phyloP scores from a whole-genome alignment of 2,888 invertebrate genomes.

The Druceiella hillmani region DNA sequence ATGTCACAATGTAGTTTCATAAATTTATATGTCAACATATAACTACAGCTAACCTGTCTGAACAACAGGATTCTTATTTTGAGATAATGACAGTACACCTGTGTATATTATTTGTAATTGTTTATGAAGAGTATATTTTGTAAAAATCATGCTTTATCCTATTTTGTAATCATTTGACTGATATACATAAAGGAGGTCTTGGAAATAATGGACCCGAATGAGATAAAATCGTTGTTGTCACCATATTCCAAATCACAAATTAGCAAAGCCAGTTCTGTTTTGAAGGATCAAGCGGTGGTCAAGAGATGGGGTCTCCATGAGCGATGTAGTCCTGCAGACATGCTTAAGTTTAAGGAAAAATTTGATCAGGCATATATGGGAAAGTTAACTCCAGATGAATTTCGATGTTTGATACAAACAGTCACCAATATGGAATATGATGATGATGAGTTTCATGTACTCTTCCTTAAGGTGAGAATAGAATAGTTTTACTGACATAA shows the following conservation, averaged over 20 bases:
- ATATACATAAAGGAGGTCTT: too few relatives aligned
- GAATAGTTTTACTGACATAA: slow-evolving; percentile 6
- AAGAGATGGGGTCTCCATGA: slow-evolving; percentile 37
- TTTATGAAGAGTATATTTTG: too few relatives aligned
- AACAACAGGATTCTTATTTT: too few relatives aligned
- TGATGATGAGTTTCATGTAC: slow-evolving; percentile 54
- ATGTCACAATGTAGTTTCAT: too few relatives aligned
- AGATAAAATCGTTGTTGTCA: slow-evolving; percentile 34
- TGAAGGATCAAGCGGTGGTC: too few relatives aligned
- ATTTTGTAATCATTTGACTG: too few relatives aligned
- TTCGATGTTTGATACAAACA: slow-evolving; percentile 37
- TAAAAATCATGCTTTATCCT: too few relatives aligned
- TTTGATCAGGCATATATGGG: slow-evolving; percentile 41
- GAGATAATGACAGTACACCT: too few relatives aligned
- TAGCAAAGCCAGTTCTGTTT: slow-evolving; percentile 29
- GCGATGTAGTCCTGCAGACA: slow-evolving; percentile 38
- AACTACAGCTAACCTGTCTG: too few relatives aligned
- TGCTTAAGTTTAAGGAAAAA: slow-evolving; percentile 41
- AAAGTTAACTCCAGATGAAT: slow-evolving; percentile 37
- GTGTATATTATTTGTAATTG: too few relatives aligned
- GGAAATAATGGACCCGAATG: slow-evolving; percentile 28
- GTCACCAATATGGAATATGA: slow-evolving; percentile 46
- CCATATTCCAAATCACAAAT: slow-evolving; percentile 35
- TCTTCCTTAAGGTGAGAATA: slow-evolving; percentile 60
- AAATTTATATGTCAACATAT: too few relatives aligned